Conservation (phyloP, 2,797 vertebrate species). For the Takifugu rubripes region DNA sequence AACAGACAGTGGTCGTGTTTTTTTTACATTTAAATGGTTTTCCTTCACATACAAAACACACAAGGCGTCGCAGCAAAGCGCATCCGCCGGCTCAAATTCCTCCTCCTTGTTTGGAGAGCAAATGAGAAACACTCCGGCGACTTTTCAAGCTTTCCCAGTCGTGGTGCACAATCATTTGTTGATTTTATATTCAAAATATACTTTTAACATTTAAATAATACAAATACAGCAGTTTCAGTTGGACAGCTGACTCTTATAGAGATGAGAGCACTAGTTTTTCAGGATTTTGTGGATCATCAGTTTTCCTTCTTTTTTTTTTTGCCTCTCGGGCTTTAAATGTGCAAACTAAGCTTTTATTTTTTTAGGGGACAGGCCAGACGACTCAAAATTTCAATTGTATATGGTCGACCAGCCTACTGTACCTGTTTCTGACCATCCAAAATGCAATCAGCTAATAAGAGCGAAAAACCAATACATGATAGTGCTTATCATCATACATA, state of each 20-base stretch:
- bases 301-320: slow-evolving; percentile 8
- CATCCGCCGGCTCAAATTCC: no score
- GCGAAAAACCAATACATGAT: slow-evolving; percentile 42
- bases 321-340: slow-evolving; percentile 21
- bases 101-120: no score
- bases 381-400: slow-evolving; percentile 26
- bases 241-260: background rate
- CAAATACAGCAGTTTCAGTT: slow-evolving; percentile 35
- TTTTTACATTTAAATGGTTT: background rate
- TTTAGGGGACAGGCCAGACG: background rate
- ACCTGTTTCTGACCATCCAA: slow-evolving; percentile 31
- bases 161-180: background rate
- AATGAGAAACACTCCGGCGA: slow-evolving; percentile 29
- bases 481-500: slow-evolving; percentile 34
- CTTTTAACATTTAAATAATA: slow-evolving; percentile 40
- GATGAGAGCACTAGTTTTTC: slow-evolving; percentile 4
- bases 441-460: slow-evolving; percentile 18
- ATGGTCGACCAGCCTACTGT: slow-evolving; percentile 15
- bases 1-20: background rate
- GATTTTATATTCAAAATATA: slow-evolving; percentile 31
- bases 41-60: slow-evolving; percentile 4
- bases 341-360: slow-evolving; percentile 39
- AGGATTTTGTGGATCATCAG: slow-evolving; percentile 15
- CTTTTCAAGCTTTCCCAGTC: no score
- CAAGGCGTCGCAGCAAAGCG: no score